phyloP scores from a whole-genome alignment of 2,797 vertebrate genomes.

The Arctocebus calabarensis region DNA sequence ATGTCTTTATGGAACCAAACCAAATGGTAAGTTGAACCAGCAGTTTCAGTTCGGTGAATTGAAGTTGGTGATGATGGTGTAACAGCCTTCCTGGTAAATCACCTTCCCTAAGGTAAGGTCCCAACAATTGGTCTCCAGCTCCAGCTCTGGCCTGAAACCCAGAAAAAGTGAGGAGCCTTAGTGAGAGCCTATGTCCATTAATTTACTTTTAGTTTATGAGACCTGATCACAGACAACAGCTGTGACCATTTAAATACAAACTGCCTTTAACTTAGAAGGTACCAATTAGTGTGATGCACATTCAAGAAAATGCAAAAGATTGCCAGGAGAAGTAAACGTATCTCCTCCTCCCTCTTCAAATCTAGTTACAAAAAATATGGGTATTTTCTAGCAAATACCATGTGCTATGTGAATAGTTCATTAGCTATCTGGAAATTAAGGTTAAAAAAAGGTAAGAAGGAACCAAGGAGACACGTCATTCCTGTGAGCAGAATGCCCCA shows the following conservation, averaged over 20 bases:
- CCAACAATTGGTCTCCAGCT: not conserved
- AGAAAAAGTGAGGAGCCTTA: not conserved
- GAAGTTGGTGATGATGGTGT: not conserved
- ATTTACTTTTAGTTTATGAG: not conserved
- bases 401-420: not conserved
- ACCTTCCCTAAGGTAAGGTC: not conserved
- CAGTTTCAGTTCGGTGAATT: not conserved
- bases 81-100: not conserved
- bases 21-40: slow-evolving; percentile 28
- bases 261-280: not conserved
- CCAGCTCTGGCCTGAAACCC: not conserved
- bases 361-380: not conserved
- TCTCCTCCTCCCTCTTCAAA: not conserved
- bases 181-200: not conserved
- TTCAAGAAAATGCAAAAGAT: not conserved
- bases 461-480: not conserved
- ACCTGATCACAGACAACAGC: not conserved
- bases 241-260: slow-evolving; percentile 6
- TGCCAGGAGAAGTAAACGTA: not conserved
- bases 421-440: slow-evolving; percentile 5
- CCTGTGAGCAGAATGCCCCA: not conserved
- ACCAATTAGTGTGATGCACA: not conserved
- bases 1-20: slow-evolving; percentile 10
- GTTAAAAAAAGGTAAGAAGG: not conserved
- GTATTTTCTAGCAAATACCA: slow-evolving; percentile 28